Percentiles rank a stretch among this genome's conserved stretches.
Evolutionary conservation across 2,113 vertebrate species (phyloP).

Genomic region (Meriones unguiculatus): DNA sequence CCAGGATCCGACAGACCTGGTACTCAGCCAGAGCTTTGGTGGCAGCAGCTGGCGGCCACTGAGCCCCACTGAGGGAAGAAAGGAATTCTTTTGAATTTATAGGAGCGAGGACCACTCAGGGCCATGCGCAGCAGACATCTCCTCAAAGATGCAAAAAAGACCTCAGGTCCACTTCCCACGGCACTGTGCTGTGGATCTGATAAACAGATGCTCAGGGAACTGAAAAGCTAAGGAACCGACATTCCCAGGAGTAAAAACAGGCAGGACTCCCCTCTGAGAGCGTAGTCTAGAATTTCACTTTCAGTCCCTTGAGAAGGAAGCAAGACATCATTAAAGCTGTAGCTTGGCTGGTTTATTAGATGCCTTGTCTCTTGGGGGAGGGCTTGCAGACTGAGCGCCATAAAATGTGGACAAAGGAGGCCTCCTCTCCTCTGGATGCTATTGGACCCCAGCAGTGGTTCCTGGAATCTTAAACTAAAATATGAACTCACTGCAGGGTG

Average conservation of each 20-base stretch:
- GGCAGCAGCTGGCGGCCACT: background rate
- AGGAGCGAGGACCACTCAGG: too few relatives aligned
- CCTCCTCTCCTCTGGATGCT: background rate
- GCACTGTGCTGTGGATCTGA: background rate
- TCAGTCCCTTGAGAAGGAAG: background rate
- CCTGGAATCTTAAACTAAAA: background rate
- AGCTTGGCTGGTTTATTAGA: background rate
- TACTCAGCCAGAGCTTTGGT: background rate
- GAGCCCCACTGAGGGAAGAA: background rate
- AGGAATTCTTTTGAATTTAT: background rate
- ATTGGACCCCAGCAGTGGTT: too few relatives aligned
- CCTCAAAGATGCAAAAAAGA: background rate
- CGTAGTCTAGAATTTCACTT: background rate
- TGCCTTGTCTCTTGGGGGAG: background rate
- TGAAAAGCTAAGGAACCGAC: background rate
- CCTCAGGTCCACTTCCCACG: background rate
- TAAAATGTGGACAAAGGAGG: background rate
- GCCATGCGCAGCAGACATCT: background rate
- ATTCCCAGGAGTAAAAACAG: background rate
- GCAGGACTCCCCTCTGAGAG: background rate
- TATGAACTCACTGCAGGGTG: background rate
- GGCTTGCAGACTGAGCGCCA: background rate
- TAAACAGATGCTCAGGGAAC: background rate
- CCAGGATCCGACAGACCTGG: background rate
- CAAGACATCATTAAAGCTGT: background rate